Evolutionary conservation across 2,888 invertebrate genomes (phyloP), one percentile per base, ranked within the genome.

Genomic region (Drosophila meridiana): DNA sequence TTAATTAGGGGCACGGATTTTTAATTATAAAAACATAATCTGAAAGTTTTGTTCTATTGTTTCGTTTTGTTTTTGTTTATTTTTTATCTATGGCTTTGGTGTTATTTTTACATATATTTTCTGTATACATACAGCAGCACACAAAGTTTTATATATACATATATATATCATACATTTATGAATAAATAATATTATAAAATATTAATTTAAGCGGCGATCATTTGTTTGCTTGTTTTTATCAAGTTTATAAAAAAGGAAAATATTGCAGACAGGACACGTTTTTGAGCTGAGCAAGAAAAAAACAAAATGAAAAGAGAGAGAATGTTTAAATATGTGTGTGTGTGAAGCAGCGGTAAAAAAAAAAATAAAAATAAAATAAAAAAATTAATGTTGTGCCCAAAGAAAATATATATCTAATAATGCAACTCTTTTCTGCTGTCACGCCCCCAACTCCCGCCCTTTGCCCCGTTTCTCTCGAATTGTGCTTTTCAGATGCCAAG

Each of bases 401-500:
- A 40, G 26, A 11, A 71, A 63, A 36, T 11, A 30, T 57, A 64
- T 34, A 62, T 71, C 48, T 78, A 78, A 78, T 74, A 74, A 62
- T 52, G 26, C 26, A 38, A 36, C 13, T 63, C 26, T 64, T 20
- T 20, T 62, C 42, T 61, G 61, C 40, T 38, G 48, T 48, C 78
- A 62, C 60, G 73, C 65, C 62, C 60, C 38, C 48, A 20, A 30
- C 30, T 47, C 30, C 40, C 45, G 6, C n/a, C 45, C 53, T 53
- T 14, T 36, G 45, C 38, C 47, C 40, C 47, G 38, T 53, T 52
- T 50, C 50, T 34, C 52, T 14, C 28, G 34, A 52, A 40, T 14
- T 62, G n/a, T 14, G 8, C 8, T 1, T 45, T 45, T 1, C 81
- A 92, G 92, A 89, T 14, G 64, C 79, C 69, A 93, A 93, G 72